Evolutionary conservation across 2,888 invertebrate genomes (phyloP).

Genomic region (Aphodius sticticus): DNA sequence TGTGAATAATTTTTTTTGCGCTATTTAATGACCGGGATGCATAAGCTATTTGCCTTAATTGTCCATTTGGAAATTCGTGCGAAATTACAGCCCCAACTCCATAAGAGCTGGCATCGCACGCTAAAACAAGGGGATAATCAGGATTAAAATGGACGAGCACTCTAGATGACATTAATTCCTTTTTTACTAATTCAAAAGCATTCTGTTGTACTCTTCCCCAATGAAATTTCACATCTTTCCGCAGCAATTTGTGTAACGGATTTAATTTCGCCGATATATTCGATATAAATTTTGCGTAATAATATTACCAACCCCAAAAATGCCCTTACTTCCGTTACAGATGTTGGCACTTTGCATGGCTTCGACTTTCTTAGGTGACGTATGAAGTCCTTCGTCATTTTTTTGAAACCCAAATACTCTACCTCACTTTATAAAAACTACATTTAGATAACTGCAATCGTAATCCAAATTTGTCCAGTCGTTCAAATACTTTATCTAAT

Average conservation of each 20-base stretch:
- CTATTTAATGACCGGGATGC: conserved; percentile 34
- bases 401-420: conserved; percentile 38
- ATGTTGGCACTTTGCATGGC: conserved; percentile 36
- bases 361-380: conserved; percentile 35
- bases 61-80: conserved; percentile 29
- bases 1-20: conserved; percentile 31
- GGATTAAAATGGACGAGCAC: conserved; percentile 43
- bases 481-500: conserved; percentile 7
- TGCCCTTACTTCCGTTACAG: conserved; percentile 45
- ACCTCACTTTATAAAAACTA: conserved; percentile 39
- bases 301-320: conserved; percentile 50
- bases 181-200: conserved; percentile 46
- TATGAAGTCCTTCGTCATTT: conserved; percentile 36
- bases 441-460: conserved; percentile 11
- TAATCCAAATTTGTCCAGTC: neutral
- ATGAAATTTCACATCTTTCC: conserved; percentile 41
- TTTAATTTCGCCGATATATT: conserved; percentile 39
- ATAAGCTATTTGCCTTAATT: conserved; percentile 33
- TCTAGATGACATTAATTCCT: conserved; percentile 36
- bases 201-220: conserved; percentile 44
- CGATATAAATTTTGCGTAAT: conserved; percentile 49
- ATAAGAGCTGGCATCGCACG: conserved; percentile 33
- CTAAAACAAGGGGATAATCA: conserved; percentile 34
- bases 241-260: conserved; percentile 44
- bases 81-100: conserved; percentile 34